Conservation (phyloP, 2,797 vertebrate genomes). For the Salmo trutta region DNA sequence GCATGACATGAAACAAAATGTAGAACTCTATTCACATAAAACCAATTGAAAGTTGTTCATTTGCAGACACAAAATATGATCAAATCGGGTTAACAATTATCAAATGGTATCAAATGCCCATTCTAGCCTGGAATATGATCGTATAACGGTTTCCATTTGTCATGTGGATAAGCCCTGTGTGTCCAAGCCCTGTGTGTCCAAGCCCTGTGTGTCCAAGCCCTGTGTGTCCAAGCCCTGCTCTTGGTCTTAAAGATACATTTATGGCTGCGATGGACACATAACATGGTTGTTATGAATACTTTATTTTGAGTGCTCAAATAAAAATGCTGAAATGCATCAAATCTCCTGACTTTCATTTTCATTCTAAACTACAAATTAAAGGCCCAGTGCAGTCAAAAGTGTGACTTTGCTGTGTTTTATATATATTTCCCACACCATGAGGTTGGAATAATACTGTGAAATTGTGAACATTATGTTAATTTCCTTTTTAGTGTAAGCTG, state of each 20-base stretch:
- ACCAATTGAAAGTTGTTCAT: background rate
- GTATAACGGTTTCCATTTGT: background rate
- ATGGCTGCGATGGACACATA: background rate
- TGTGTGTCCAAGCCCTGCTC: background rate
- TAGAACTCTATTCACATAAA: background rate
- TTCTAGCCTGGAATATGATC: background rate
- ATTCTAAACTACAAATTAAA: background rate
- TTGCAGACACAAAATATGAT: background rate
- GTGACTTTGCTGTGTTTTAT: too few species aligned
- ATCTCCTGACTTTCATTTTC: background rate
- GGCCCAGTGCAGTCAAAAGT: too few species aligned
- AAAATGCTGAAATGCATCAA: background rate
- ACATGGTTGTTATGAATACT: background rate
- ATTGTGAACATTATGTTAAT: too few species aligned
- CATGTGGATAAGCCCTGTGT: background rate
- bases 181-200: background rate
- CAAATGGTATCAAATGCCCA: background rate
- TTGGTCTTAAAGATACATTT: background rate
- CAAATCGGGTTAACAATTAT: background rate
- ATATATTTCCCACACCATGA: too few species aligned
- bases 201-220: background rate
- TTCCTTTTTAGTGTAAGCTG: too few species aligned
- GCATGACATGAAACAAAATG: background rate
- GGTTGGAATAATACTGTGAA: too few species aligned
- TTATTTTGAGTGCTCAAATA: background rate